Conservation (phyloP, 1,140 invertebrate genomes). For the Cheumatopsyche charites region DNA sequence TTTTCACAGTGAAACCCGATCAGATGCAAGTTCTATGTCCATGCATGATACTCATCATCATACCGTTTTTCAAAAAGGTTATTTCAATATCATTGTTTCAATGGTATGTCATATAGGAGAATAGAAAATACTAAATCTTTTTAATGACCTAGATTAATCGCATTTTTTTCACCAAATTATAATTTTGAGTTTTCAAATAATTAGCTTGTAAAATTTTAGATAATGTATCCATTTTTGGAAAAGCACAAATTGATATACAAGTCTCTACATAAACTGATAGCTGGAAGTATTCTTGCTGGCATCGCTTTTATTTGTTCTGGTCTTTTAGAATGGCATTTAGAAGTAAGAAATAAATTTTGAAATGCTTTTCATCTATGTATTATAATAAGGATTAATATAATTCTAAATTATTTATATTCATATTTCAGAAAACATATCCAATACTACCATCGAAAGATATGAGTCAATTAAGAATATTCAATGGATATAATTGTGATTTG, state of each 20-base stretch:
- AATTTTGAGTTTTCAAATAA: not conserved
- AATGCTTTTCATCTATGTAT: not conserved
- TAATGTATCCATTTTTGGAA: conserved; percentile 68
- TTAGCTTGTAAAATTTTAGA: conserved; percentile 27
- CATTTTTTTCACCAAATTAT: too few relatives aligned
- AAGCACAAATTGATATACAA: conserved; percentile 58
- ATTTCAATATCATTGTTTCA: conserved; percentile 37
- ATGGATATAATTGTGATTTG: conserved; percentile 42
- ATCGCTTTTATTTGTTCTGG: conserved; percentile 77
- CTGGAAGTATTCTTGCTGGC: conserved; percentile 75
- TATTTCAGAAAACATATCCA: conserved; percentile 67
- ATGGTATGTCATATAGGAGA: conserved; percentile 2
- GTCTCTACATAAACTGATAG: conserved; percentile 77
- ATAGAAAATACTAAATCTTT: not conserved
- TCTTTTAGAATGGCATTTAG: conserved; percentile 70
- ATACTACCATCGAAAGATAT: conserved; percentile 62
- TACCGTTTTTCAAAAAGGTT: conserved; percentile 83
- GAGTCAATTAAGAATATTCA: conserved; percentile 72
- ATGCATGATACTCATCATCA: conserved; percentile 81
- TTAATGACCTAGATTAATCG: too few relatives aligned
- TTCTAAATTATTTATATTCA: conserved; percentile 32
- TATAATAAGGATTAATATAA: conserved; percentile 45
- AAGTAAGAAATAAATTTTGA: conserved; percentile 56
- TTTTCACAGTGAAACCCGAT: conserved; percentile 78
- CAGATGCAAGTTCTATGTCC: conserved; percentile 92